Percentiles rank a stretch among this genome's conserved stretches.
phyloP scores from a whole-genome alignment of 2,888 invertebrate species.

The Tigriopus californicus region DNA sequence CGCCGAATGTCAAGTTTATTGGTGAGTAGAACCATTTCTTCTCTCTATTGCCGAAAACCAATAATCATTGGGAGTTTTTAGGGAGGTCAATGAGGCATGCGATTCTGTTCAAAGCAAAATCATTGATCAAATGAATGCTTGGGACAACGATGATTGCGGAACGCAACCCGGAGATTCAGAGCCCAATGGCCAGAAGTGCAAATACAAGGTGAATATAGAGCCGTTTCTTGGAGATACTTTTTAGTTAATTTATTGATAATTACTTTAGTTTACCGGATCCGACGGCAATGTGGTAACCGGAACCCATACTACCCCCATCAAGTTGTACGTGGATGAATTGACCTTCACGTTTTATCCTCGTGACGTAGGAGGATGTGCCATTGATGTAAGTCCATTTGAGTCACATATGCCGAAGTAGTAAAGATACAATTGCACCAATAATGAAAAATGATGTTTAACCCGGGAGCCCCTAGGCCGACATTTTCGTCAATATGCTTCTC shows the following conservation, averaged over 20 bases:
- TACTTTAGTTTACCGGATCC: constrained; percentile 2
- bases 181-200: constrained; percentile 22
- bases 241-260: no score
- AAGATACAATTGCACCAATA: no score
- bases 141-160: constrained; percentile 22
- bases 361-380: constrained; percentile 21
- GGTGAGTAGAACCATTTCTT: no score
- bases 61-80: not conserved
- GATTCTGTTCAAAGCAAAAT: constrained; percentile 16
- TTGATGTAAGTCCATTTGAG: constrained; percentile 20
- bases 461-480: no score
- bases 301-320: constrained; percentile 22
- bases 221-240: no score
- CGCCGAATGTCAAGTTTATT: no score
- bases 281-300: constrained; percentile 20
- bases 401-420: no score
- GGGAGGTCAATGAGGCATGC: constrained; percentile 16
- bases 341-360: constrained; percentile 22
- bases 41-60: no score
- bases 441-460: no score
- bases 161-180: constrained; percentile 11
- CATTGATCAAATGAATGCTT: constrained; percentile 22
- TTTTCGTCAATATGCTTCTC: no score
- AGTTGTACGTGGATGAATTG: constrained; percentile 22
- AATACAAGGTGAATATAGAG: constrained; percentile 20